Evolutionary conservation across 2,113 vertebrate genomes (phyloP), one percentile per base, ranked within the genome.

Genomic region (Tachysurus vachellii): DNA sequence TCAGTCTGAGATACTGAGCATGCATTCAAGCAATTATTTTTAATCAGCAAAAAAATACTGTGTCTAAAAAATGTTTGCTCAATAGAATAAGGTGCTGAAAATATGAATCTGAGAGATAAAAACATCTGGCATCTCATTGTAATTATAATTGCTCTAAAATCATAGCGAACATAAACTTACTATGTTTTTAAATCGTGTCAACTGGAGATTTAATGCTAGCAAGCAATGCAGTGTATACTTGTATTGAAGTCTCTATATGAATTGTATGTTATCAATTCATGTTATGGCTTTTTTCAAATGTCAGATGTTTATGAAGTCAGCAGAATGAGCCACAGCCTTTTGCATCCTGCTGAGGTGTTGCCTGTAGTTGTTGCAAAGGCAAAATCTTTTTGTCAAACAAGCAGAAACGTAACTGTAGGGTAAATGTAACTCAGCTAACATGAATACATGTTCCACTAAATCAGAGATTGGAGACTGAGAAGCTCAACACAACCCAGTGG

Each of bases 321-420:
- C 28, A 88, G 61, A 21, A 91, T 73, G 23, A 86, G 44, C 91
- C 66, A 50, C 91, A 91, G 42, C 62, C 47, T 26, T 16, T 62
- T 73, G 85, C 86, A 93, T 94, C 94, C 91, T 91, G 91, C 90
- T 36, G 6, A 57, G 68, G 42, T 93, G 80, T 84, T 84, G 87
- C 85, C 88, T 80, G 77, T 16, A 62, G 66, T 56, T 56, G 3
- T 59, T 17, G 12, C 26, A 82, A 31, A 64, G 11, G 36, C 80
- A 56, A 53, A 68, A 85, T 5, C 4, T 82, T 75, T 76, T 23
- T 47, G 76, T 5, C 21, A 76, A 54, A 71, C 3, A 13, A 71
- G 42, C 28, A 87, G 16, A 83, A 77, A 77, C 12, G 16, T n/a
- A 16, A 19, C 4, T 71, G 42, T 19, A 0, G 9, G 36, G 19